phyloP scores from a whole-genome alignment of 1,140 invertebrate genomes.

The Drosophila teissieri region DNA sequence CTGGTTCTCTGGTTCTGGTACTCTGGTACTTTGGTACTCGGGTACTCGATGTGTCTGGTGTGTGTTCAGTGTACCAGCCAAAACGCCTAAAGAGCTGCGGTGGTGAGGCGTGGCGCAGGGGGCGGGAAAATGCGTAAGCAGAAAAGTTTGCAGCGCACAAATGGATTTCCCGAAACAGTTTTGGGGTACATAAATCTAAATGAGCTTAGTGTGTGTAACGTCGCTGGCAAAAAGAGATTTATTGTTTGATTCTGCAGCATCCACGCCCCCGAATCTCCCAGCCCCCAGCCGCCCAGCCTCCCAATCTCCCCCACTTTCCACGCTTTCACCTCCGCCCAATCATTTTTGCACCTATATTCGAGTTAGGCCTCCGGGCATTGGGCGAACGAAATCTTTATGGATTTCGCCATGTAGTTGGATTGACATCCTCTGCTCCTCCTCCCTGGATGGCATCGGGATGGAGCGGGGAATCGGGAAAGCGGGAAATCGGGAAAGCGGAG shows the following conservation, averaged over 20 bases:
- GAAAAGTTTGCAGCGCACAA: slow-evolving; percentile 55
- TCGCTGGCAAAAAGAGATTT: slow-evolving; percentile 59
- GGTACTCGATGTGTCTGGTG: not conserved
- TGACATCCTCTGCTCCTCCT: not conserved
- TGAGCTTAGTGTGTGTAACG: slow-evolving; percentile 72
- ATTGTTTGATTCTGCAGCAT: slow-evolving; percentile 73
- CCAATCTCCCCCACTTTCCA: not conserved
- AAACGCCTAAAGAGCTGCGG: no score
- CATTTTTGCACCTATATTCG: slow-evolving; percentile 8
- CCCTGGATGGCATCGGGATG: not conserved
- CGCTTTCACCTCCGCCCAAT: slow-evolving; percentile 20
- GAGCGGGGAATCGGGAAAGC: not conserved
- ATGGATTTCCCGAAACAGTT: slow-evolving; percentile 65
- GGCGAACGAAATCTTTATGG: slow-evolving; percentile 5
- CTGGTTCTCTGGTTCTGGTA: not conserved
- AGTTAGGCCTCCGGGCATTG: not conserved
- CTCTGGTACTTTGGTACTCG: not conserved
- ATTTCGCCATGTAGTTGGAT: slow-evolving; percentile 3
- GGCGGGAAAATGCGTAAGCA: slow-evolving; percentile 42
- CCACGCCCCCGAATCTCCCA: slow-evolving; percentile 10
- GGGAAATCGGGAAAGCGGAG: not conserved
- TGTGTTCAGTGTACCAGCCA: no score
- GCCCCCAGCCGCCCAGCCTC: not conserved
- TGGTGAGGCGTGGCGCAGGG: not conserved
- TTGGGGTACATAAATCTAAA: slow-evolving; percentile 75